phyloP scores from a whole-genome alignment of 2,113 vertebrate species.

The Solea senegalensis region DNA sequence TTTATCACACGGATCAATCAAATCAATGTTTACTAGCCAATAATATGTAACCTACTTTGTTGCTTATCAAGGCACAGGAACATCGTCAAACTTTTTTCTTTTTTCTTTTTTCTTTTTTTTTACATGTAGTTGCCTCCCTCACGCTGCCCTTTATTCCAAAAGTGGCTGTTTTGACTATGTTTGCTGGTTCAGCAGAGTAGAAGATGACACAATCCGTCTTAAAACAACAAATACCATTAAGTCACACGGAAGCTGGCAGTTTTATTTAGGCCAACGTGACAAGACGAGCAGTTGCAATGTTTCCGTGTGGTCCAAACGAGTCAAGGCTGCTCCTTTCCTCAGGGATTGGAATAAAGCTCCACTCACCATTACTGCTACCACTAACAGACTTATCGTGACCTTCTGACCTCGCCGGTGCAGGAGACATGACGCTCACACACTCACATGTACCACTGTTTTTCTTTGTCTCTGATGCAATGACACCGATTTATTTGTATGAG shows the following conservation, averaged over 20 bases:
- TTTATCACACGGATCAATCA: constrained; percentile 56
- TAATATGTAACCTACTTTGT: constrained; percentile 39
- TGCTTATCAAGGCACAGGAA: constrained; percentile 11
- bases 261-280: constrained; percentile 32
- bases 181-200: neutral
- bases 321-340: constrained; percentile 61
- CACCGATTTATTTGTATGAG: too few relatives aligned
- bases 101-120: neutral
- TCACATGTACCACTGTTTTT: constrained; percentile 39
- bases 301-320: constrained; percentile 45
- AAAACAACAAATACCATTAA: constrained; percentile 36
- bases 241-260: constrained; percentile 10
- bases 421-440: constrained; percentile 59
- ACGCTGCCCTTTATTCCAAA: neutral
- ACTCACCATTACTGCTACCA: constrained; percentile 64
- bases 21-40: constrained; percentile 40
- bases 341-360: constrained; percentile 70
- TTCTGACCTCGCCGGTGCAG: constrained; percentile 59
- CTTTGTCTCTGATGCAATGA: too few relatives aligned
- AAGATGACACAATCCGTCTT: constrained; percentile 28
- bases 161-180: neutral
- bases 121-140: neutral
- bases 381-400: constrained; percentile 59
- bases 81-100: neutral
- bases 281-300: constrained; percentile 19